Evolutionary conservation across 2,113 vertebrate species (phyloP).

Genomic region (Coturnix japonica): DNA sequence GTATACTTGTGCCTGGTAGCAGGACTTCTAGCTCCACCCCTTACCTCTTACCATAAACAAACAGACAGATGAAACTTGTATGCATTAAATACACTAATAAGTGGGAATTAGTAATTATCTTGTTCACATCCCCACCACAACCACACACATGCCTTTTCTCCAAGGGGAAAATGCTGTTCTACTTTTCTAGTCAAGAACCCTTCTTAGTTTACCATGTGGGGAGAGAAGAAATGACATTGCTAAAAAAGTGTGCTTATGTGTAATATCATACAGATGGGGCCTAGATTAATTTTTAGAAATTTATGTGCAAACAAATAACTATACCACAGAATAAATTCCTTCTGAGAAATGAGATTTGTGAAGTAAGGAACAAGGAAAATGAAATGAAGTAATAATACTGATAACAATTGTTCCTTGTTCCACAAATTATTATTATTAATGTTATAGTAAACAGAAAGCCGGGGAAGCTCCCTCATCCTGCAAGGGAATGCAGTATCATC

Average conservation of each 20-base stretch:
- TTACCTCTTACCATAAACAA: neutral
- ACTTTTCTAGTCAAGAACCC: neutral
- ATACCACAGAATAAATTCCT: neutral
- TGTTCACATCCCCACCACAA: neutral
- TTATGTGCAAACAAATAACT: neutral
- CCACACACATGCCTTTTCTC: accelerated
- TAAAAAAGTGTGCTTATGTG: neutral
- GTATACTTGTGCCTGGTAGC: neutral
- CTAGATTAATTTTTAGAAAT: neutral
- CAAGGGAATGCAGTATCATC: neutral
- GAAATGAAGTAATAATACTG: neutral
- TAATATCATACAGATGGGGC: neutral
- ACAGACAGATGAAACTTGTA: neutral
- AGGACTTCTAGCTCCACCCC: neutral
- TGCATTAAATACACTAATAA: neutral
- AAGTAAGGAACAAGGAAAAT: neutral
- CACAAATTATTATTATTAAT: neutral
- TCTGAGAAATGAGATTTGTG: neutral
- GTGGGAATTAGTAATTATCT: neutral
- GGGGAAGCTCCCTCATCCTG: accelerated
- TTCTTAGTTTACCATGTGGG: accelerated
- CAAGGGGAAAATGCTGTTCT: neutral
- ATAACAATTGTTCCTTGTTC: neutral
- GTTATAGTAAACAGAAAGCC: neutral
- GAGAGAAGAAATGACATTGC: neutral